These are phyloP conservation scores for Nymphicus hollandicus DNA, from an alignment of 2,113 vertebrate species.

Conservation along the genomic window DNA sequence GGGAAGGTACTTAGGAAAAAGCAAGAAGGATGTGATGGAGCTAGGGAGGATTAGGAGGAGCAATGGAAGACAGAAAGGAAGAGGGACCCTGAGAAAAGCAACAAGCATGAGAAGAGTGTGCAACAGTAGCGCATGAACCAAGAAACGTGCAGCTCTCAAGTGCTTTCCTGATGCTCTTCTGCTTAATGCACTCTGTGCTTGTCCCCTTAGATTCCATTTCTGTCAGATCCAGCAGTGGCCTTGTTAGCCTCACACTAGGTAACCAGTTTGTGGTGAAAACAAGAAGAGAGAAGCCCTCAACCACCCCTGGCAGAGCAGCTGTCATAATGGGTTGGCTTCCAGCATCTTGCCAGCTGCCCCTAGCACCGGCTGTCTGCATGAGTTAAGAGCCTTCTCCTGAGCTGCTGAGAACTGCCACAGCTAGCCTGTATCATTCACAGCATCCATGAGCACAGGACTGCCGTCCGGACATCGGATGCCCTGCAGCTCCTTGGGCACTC, in stretches of 20 bases:
- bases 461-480: background rate
- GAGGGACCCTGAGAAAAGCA: background rate
- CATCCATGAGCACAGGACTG: slow-evolving; percentile 17
- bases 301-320: slow-evolving; percentile 20
- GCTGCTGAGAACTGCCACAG: slow-evolving; percentile 49
- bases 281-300: slow-evolving; percentile 19
- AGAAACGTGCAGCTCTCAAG: background rate
- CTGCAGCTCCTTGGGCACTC: background rate
- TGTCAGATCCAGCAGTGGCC: background rate
- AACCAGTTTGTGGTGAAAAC: slow-evolving; percentile 46
- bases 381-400: slow-evolving; percentile 48
- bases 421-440: slow-evolving; percentile 62
- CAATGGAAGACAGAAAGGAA: background rate
- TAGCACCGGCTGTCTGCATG: slow-evolving; percentile 7
- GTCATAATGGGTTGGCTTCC: slow-evolving; percentile 31
- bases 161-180: slow-evolving; percentile 24
- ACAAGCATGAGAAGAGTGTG: background rate
- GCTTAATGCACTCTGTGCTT: background rate
- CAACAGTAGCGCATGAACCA: background rate
- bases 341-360: slow-evolving; percentile 48
- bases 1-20: background rate
- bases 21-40: background rate
- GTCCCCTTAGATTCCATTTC: slow-evolving; percentile 12
- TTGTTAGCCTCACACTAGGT: slow-evolving; percentile 32
- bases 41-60: background rate